Percentiles rank a stretch among this genome's conserved stretches.
These are phyloP conservation scores for Neostethus bicornis DNA, from an alignment of 2,797 vertebrate species.

Conservation along the genomic window DNA sequence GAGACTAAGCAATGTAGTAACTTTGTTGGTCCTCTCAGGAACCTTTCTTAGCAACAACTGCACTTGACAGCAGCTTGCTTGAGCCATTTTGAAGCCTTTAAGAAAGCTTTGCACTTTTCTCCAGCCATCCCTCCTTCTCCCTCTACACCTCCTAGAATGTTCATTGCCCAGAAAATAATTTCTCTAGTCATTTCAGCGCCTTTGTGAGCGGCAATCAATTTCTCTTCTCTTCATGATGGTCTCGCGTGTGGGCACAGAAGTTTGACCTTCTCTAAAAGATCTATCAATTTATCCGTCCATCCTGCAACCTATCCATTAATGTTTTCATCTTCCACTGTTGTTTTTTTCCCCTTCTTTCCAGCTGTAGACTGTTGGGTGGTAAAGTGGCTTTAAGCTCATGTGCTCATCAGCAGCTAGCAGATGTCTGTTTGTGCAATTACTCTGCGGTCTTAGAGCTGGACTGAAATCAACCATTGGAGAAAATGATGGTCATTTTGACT, in stretches of 20 bases:
- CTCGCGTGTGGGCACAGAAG: conserved; percentile 81
- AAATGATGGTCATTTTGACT: conserved; percentile 77
- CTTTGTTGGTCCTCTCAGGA: conserved; percentile 59
- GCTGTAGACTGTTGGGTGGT: conserved; percentile 70
- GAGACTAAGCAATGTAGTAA: neutral
- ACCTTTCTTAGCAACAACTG: conserved; percentile 69
- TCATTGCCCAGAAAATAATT: conserved; percentile 87
- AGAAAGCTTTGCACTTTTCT: conserved; percentile 70
- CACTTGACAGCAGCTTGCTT: conserved; percentile 77
- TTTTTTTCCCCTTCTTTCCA: conserved; percentile 45
- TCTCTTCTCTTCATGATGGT: conserved; percentile 86
- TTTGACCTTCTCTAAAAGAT: conserved; percentile 87
- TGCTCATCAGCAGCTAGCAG: conserved; percentile 75
- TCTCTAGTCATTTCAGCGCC: conserved; percentile 85
- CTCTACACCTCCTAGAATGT: conserved; percentile 74
- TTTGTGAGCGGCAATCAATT: conserved; percentile 87
- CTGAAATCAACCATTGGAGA: conserved; percentile 73
- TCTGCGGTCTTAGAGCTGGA: conserved; percentile 67
- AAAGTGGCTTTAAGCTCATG: conserved; percentile 81
- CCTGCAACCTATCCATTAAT: conserved; percentile 86
- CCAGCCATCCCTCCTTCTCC: conserved; percentile 28
- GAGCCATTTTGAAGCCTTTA: conserved; percentile 75
- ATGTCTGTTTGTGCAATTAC: conserved; percentile 82
- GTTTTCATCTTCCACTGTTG: conserved; percentile 81
- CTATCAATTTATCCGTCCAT: conserved; percentile 87